phyloP scores from a whole-genome alignment of 2,797 vertebrate genomes.

The Trachurus trachurus region DNA sequence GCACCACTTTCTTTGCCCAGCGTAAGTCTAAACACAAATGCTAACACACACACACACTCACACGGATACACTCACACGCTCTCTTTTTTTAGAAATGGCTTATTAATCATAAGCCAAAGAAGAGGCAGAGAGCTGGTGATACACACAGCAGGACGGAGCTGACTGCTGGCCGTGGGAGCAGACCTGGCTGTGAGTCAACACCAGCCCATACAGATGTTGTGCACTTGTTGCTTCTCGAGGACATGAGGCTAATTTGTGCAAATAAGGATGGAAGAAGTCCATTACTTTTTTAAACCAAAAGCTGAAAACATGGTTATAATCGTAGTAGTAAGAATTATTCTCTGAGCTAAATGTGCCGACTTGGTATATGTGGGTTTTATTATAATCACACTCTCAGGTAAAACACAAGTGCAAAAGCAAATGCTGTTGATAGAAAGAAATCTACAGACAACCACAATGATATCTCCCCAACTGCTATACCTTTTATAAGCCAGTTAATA shows the following conservation, averaged over 20 bases:
- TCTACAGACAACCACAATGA: too few relatives aligned
- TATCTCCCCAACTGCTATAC: too few relatives aligned
- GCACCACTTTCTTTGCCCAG: slow-evolving; percentile 43
- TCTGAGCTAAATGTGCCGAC: too few relatives aligned
- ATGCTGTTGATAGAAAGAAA: too few relatives aligned
- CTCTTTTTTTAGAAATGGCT: slow-evolving; percentile 36
- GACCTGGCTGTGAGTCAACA: slow-evolving; percentile 50
- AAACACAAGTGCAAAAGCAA: too few relatives aligned
- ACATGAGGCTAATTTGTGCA: slow-evolving; percentile 41
- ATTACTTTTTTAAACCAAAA: slow-evolving; percentile 4
- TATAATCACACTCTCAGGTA: too few relatives aligned
- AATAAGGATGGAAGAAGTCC: slow-evolving; percentile 17
- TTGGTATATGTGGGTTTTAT: too few relatives aligned
- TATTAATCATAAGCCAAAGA: slow-evolving; percentile 62
- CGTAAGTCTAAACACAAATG: slow-evolving; percentile 42
- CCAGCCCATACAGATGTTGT: slow-evolving; percentile 50
- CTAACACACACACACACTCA: slow-evolving; percentile 32
- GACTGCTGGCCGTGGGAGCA: slow-evolving; percentile 39
- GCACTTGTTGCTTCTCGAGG: slow-evolving; percentile 43
- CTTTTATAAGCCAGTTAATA: too few relatives aligned
- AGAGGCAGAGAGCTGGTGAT: slow-evolving; percentile 27
- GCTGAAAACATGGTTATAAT: background rate
- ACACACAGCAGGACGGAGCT: slow-evolving; percentile 47
- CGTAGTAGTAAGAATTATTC: too few relatives aligned
- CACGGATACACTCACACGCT: background rate